These are phyloP conservation scores for Sceloporus undulatus DNA, from an alignment of 2,113 vertebrate genomes.

Conservation along the genomic window DNA sequence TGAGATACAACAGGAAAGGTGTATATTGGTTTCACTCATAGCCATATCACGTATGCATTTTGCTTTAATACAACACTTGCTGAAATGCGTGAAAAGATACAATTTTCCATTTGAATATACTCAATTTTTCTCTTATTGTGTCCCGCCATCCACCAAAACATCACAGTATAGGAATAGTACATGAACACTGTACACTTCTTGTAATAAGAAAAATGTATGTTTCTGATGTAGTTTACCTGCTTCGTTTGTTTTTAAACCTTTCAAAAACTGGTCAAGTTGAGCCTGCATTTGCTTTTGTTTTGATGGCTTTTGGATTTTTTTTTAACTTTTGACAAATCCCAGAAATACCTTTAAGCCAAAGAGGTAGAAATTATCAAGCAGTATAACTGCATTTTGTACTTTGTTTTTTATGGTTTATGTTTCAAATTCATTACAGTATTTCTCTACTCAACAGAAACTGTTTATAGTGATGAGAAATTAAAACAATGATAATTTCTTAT, in stretches of 20 bases:
- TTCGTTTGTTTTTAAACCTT: not conserved
- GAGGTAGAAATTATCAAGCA: not conserved
- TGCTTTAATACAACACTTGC: not conserved
- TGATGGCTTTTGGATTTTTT: not conserved
- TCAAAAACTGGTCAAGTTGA: not conserved
- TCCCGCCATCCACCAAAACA: no score
- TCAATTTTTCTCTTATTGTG: not conserved
- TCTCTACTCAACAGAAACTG: not conserved
- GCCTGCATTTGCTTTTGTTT: not conserved
- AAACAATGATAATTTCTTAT: not conserved
- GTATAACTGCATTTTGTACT: not conserved
- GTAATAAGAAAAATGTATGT: not conserved
- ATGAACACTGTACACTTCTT: not conserved
- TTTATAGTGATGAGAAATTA: not conserved
- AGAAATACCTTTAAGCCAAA: slow-evolving; percentile 10
- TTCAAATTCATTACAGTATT: not conserved
- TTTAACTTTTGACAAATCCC: not conserved
- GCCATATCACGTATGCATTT: not conserved
- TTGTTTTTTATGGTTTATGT: not conserved
- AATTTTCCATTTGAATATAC: not conserved
- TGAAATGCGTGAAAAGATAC: no score
- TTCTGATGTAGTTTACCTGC: not conserved
- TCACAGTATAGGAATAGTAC: not conserved
- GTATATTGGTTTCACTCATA: not conserved
- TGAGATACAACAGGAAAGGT: not conserved